A percentile compares a stretch with the other conserved stretches of the same genome.
phyloP scores from a whole-genome alignment of 2,113 vertebrate species.

The Penelope pileata region DNA sequence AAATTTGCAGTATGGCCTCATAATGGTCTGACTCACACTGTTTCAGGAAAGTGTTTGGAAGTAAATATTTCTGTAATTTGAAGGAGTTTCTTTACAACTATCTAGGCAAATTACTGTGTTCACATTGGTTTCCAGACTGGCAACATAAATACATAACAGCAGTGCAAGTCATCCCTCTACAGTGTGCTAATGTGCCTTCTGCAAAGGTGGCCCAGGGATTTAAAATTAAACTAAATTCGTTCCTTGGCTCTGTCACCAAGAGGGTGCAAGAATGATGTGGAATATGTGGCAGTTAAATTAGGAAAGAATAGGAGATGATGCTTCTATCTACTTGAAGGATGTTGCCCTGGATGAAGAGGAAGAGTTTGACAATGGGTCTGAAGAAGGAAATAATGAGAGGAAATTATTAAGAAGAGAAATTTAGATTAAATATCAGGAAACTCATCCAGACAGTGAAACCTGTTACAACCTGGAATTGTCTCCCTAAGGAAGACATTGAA shows the following conservation, averaged over 20 bases:
- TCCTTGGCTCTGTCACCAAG: not conserved
- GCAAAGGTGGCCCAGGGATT: not conserved
- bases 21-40: not conserved
- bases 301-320: not conserved
- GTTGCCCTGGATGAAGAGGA: not conserved
- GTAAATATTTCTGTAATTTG: not conserved
- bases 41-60: not conserved
- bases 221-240: not conserved
- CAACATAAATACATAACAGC: not conserved
- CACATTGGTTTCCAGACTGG: not conserved
- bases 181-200: not conserved
- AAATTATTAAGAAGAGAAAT: slow-evolving; percentile 33
- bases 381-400: slow-evolving; percentile 26
- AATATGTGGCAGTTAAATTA: not conserved
- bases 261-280: not conserved
- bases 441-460: not conserved
- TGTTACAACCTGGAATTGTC: slow-evolving; percentile 9
- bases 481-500: not conserved
- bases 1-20: not conserved
- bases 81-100: not conserved
- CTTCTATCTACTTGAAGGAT: not conserved
- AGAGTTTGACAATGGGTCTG: not conserved
- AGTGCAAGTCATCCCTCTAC: not conserved
- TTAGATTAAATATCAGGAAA: slow-evolving; percentile 9
- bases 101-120: not conserved